These are phyloP conservation scores for Caenorhabditis tropicalis DNA, from an alignment of 1,140 invertebrate genomes.

Conservation along the genomic window DNA sequence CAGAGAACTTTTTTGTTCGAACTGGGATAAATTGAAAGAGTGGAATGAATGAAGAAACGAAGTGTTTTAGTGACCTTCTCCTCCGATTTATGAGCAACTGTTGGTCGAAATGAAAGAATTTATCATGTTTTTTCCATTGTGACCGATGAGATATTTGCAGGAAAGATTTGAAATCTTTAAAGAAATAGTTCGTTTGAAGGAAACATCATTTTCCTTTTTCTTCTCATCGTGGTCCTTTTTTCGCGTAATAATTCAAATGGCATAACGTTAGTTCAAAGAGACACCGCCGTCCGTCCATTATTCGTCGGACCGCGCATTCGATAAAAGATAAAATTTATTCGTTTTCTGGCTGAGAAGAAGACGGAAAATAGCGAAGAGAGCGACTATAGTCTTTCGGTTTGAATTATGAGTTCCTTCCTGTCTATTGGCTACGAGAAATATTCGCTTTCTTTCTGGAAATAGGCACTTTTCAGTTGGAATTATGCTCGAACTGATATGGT, in stretches of 20 bases:
- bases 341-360: neutral
- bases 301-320: slow-evolving; percentile 38
- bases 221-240: neutral
- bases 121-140: no score
- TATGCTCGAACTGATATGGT: no score
- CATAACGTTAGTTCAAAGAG: neutral
- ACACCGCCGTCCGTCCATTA: slow-evolving; percentile 16
- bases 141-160: no score
- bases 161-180: no score
- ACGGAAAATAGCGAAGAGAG: neutral
- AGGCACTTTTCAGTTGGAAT: neutral
- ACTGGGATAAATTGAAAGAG: neutral
- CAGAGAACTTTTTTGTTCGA: neutral
- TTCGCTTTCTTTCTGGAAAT: neutral
- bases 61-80: neutral
- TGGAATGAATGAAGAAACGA: neutral
- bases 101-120: neutral
- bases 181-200: no score
- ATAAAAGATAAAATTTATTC: slow-evolving; percentile 46
- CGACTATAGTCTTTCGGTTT: neutral
- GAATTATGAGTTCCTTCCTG: slow-evolving; percentile 2
- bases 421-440: neutral
- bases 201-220: neutral
- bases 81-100: neutral
- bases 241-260: slow-evolving; percentile 17